A percentile compares a stretch with the other conserved stretches of the same genome.
Evolutionary conservation across 2,888 invertebrate species (phyloP).

Genomic region (Ectobius pallidus): DNA sequence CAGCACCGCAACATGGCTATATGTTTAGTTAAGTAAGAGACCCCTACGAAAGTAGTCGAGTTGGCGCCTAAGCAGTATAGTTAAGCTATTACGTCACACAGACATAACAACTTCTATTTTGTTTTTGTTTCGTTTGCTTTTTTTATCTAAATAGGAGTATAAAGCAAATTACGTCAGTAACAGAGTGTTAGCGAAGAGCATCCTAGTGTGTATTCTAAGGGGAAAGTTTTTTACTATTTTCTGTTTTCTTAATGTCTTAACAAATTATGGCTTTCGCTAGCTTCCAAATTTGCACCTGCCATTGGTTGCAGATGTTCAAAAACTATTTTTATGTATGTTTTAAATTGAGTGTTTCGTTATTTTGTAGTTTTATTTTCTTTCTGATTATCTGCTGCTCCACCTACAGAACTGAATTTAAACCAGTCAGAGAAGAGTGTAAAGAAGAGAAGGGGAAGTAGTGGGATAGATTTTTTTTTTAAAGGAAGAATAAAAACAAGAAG

Average conservation of each 20-base stretch:
- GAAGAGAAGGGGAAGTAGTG: slow-evolving; percentile 6
- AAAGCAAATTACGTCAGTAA: background rate
- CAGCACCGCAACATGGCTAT: slow-evolving; percentile 13
- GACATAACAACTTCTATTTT: background rate
- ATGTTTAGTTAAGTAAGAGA: background rate
- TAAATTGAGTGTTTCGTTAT: background rate
- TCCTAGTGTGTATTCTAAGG: background rate
- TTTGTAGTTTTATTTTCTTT: background rate
- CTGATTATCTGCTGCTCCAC: slow-evolving; percentile 9
- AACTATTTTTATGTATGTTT: background rate
- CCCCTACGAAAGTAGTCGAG: background rate
- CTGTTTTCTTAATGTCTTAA: background rate
- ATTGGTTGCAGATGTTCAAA: background rate
- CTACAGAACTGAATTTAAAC: slow-evolving; percentile 15
- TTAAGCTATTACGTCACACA: slow-evolving; percentile 10
- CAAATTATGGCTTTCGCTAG: background rate
- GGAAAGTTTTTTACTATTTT: background rate
- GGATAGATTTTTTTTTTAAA: background rate
- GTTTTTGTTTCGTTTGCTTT: background rate
- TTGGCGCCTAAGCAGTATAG: background rate
- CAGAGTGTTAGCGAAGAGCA: background rate
- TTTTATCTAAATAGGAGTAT: background rate
- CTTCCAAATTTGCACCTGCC: background rate
- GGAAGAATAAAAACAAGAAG: background rate
- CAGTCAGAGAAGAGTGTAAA: slow-evolving; percentile 13